Conservation (phyloP, 1,140 invertebrate genomes). For the Nylanderia fulva region DNA sequence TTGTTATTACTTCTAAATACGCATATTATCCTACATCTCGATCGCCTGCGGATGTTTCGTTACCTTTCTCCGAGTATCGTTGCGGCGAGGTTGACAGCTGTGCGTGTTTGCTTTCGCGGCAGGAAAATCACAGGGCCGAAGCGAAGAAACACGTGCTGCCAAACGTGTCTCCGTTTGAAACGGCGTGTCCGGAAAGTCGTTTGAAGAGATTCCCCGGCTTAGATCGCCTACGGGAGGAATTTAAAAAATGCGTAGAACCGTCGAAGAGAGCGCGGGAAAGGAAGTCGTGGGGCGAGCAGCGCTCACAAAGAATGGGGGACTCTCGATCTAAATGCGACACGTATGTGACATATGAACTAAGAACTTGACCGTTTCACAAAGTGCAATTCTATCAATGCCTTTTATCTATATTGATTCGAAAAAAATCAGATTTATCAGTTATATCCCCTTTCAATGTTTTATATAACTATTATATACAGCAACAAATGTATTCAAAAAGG, state of each 20-base stretch:
- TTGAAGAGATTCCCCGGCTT: constrained; percentile 36
- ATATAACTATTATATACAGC: too few relatives aligned
- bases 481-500: too few relatives aligned
- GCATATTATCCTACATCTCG: constrained; percentile 31
- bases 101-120: constrained; percentile 68
- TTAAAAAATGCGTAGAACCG: constrained; percentile 56
- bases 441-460: too few relatives aligned
- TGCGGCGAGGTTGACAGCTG: constrained; percentile 69
- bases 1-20: constrained; percentile 45
- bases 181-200: constrained; percentile 53
- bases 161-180: constrained; percentile 53
- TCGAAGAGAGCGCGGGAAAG: constrained; percentile 29
- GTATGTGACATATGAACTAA: constrained; percentile 6
- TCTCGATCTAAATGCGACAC: not conserved
- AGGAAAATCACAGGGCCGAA: constrained; percentile 65
- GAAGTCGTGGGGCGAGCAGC: constrained; percentile 25
- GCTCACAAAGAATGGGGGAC: not conserved
- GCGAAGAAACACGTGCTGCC: constrained; percentile 69
- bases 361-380: not conserved
- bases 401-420: not conserved
- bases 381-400: not conserved
- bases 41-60: constrained; percentile 62
- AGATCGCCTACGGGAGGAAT: constrained; percentile 47
- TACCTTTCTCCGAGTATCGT: constrained; percentile 56
- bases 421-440: not conserved